Percentiles rank a stretch among this genome's conserved stretches.
Conservation (phyloP, 2,888 invertebrate genomes). For the Aricia artaxerxes region DNA sequence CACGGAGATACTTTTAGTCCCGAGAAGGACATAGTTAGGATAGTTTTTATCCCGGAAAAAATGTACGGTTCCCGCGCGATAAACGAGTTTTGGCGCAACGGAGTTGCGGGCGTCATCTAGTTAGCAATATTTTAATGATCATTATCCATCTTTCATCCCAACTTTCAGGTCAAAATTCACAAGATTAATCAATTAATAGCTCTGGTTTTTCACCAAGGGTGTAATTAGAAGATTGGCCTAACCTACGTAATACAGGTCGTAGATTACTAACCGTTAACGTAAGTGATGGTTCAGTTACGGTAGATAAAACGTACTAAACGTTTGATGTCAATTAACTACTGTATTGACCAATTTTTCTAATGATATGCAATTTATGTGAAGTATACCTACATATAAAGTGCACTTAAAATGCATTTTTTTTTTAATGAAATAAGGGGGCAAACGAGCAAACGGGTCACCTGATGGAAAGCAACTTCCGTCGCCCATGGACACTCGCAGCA, state of each 20-base stretch:
- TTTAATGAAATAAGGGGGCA: too few species aligned
- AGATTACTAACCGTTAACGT: slow-evolving; percentile 48
- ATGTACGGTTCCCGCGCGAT: too few species aligned
- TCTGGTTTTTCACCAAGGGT: neutral
- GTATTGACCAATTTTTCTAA: slow-evolving; percentile 22
- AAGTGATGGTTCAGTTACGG: slow-evolving; percentile 18
- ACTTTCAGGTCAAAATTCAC: neutral
- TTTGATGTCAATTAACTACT: slow-evolving; percentile 18
- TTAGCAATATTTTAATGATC: too few species aligned
- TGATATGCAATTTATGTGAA: neutral
- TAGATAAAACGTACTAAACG: slow-evolving; percentile 8
- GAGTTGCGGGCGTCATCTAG: too few species aligned
- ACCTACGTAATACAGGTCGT: slow-evolving; percentile 40
- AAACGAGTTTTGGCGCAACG: too few species aligned
- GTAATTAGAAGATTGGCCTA: slow-evolving; percentile 32
- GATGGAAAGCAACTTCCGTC: too few species aligned
- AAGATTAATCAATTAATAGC: neutral
- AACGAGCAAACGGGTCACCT: too few species aligned
- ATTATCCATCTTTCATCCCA: neutral
- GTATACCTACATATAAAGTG: neutral
- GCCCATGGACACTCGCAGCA: too few species aligned
- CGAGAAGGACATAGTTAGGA: too few species aligned
- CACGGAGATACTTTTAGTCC: too few species aligned
- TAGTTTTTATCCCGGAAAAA: too few species aligned
- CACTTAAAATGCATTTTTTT: too few species aligned